Evolutionary conservation across 2,797 vertebrate genomes (phyloP).

Genomic region (Adrianichthys oophorus): DNA sequence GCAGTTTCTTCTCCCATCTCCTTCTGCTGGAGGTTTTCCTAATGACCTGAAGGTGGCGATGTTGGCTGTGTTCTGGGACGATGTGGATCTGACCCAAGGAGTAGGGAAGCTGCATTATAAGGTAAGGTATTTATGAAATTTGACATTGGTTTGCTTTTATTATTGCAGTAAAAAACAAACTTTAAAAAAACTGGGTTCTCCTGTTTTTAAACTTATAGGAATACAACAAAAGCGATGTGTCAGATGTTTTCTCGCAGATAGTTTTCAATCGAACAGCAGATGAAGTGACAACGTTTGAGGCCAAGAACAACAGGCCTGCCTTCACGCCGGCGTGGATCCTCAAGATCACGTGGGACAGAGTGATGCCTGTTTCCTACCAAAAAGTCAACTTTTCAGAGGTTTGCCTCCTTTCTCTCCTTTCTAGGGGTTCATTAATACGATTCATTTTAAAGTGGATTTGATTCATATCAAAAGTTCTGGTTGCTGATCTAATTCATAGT

Average conservation of each 20-base stretch:
- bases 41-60: conserved; percentile 68
- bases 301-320: conserved; percentile 38
- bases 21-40: conserved; percentile 69
- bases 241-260: conserved; percentile 78
- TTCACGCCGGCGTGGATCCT: conserved; percentile 81
- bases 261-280: conserved; percentile 79
- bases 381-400: conserved; percentile 78
- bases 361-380: conserved; percentile 78
- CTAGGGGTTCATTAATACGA: too few species aligned
- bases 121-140: conserved; percentile 51
- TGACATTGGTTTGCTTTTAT: neutral
- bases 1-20: conserved; percentile 76
- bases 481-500: too few species aligned
- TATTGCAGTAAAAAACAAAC: neutral
- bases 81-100: conserved; percentile 79
- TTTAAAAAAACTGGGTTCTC: neutral
- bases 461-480: too few species aligned
- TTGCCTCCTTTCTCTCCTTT: neutral
- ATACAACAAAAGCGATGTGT: conserved; percentile 60
- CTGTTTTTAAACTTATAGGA: conserved; percentile 52
- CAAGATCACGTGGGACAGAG: conserved; percentile 83
- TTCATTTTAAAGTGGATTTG: too few species aligned
- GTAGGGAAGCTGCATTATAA: conserved; percentile 77
- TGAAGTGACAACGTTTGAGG: conserved; percentile 75
- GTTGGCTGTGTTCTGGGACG: conserved; percentile 85